These are phyloP conservation scores for Monomorium pharaonis DNA, from an alignment of 1,140 invertebrate genomes.

Conservation along the genomic window DNA sequence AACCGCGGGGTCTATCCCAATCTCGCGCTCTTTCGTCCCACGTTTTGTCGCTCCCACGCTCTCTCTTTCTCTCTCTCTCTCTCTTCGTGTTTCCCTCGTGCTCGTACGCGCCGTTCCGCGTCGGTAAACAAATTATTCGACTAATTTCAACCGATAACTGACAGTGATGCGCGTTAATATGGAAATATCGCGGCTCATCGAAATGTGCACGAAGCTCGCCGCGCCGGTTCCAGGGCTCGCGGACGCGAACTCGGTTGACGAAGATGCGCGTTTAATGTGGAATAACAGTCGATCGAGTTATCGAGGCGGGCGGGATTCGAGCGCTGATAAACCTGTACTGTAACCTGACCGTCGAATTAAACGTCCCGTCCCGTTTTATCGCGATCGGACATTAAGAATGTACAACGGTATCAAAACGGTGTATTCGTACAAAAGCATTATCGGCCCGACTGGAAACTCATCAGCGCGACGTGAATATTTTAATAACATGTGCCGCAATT, in stretches of 20 bases:
- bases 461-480: slow-evolving; percentile 55
- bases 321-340: background rate
- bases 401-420: slow-evolving; percentile 16
- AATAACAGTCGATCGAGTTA: slow-evolving; percentile 34
- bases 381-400: slow-evolving; percentile 34
- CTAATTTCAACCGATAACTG: slow-evolving; percentile 63
- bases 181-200: slow-evolving; percentile 58
- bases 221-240: background rate
- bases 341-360: background rate
- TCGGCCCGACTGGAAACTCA: slow-evolving; percentile 40
- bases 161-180: slow-evolving; percentile 60
- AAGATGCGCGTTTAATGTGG: slow-evolving; percentile 49
- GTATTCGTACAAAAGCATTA: slow-evolving; percentile 50
- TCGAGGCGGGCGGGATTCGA: background rate
- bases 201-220: slow-evolving; percentile 1
- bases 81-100: background rate
- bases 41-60: slow-evolving; percentile 33
- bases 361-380: slow-evolving; percentile 19
- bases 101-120: slow-evolving; percentile 14
- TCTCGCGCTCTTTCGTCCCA: slow-evolving; percentile 25
- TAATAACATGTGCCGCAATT: slow-evolving; percentile 59
- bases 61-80: background rate
- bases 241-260: background rate
- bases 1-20: slow-evolving; percentile 22
- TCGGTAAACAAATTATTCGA: slow-evolving; percentile 59